These are phyloP conservation scores for Anguilla japonica DNA, from an alignment of 2,113 vertebrate species.

Conservation along the genomic window DNA sequence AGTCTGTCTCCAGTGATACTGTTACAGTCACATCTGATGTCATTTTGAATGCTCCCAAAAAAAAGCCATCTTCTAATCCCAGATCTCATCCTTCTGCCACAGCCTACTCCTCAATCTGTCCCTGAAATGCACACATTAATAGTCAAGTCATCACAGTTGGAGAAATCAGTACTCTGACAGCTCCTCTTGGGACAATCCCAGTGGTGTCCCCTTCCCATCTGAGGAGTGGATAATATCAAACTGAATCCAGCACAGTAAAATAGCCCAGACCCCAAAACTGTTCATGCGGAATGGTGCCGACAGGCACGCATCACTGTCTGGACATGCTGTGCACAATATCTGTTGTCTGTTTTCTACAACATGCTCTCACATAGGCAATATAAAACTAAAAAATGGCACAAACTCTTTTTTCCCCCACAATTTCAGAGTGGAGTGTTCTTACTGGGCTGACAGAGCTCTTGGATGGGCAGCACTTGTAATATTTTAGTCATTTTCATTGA, in stretches of 20 bases:
- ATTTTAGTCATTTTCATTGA: neutral
- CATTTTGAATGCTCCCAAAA: constrained; percentile 37
- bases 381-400: neutral
- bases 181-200: neutral
- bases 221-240: neutral
- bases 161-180: neutral
- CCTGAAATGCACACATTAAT: constrained; percentile 42
- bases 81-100: constrained; percentile 19
- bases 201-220: neutral
- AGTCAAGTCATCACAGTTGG: neutral
- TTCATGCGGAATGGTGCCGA: neutral
- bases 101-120: constrained; percentile 50
- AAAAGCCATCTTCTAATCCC: constrained; percentile 53
- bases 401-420: neutral
- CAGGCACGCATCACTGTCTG: neutral
- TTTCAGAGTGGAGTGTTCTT: neutral
- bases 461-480: neutral
- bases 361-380: neutral
- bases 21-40: constrained; percentile 59
- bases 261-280: neutral
- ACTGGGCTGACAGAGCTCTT: neutral
- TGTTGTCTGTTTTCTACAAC: neutral
- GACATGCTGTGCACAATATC: neutral
- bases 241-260: neutral
- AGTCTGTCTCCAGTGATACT: constrained; percentile 58